Evolutionary conservation across 2,113 vertebrate species (phyloP).

Genomic region (Oxyruncus cristatus): DNA sequence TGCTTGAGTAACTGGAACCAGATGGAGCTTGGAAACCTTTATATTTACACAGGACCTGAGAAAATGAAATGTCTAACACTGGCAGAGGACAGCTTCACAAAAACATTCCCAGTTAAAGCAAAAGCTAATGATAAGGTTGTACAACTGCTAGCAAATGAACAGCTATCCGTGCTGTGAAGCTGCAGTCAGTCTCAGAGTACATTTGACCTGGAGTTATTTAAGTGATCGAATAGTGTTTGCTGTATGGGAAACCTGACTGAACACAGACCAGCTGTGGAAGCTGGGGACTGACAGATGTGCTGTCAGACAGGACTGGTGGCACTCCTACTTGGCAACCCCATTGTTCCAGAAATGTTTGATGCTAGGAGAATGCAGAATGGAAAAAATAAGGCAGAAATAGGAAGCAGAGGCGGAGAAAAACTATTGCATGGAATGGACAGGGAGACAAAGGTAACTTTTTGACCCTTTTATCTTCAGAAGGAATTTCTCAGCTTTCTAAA

Average conservation of each 20-base stretch:
- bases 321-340: not conserved
- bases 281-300: not conserved
- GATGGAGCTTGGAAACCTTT: constrained; percentile 68
- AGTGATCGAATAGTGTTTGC: not conserved
- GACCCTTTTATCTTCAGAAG: not conserved
- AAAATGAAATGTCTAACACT: not conserved
- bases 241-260: not conserved
- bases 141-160: not conserved
- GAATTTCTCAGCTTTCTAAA: not conserved
- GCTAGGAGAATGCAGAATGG: not conserved
- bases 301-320: not conserved
- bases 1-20: constrained; percentile 69
- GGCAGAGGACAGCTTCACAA: not conserved
- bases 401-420: not conserved
- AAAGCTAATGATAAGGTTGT: not conserved
- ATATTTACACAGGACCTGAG: constrained; percentile 44
- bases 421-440: not conserved
- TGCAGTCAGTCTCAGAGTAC: not conserved
- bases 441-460: not conserved
- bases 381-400: not conserved
- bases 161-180: not conserved
- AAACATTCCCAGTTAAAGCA: not conserved
- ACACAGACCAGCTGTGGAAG: not conserved
- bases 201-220: not conserved
- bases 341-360: not conserved